Base-by-base conservation (phyloP, 2,797 vertebrate species). In the Hapalemur alaotrensis region DNA sequence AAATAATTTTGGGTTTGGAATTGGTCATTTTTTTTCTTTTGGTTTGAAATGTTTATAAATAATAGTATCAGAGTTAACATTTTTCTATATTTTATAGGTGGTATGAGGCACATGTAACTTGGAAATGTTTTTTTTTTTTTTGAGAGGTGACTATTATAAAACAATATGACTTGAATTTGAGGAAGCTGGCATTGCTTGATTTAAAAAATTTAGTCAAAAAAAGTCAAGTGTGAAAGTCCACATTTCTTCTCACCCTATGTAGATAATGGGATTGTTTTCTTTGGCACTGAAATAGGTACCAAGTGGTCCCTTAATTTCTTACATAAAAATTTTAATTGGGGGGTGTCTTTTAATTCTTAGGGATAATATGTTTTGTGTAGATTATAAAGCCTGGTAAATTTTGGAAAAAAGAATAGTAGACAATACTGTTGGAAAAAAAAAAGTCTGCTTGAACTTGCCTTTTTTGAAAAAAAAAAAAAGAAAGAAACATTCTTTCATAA, bases 381-480 rank as follows among this genome's bases (percentile, higher is more conserved):
- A 85, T 85, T 92, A 69, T 93, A 91, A 96, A 95, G 91, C 72
- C 75, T n/a, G 69, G 93, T 46, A 79, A 72, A 96, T 86, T 97
- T 95, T 87, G 91, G 91, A 96, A 95, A 96, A 93, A 79, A 96
- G 89, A 85, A 96, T 93, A 96, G 63, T 75, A 93, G 57, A 83
- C 95, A 89, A 65, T 80, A 41, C 57, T 89, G 73, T 75, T 93
- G 46, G 23, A 46, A 81, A 79, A 75, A 78, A 43, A 75, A 79
- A 86, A 67, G 46, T 96, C 97, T 97, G 95, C 4, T 38, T 11
- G 79, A 88, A 94, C 97, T 85, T 92, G 22, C 0, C 2, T 96
- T 69, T 92, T 8, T 92, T 94, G n/a, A n/a, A 63, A 15, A 83
- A 76, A 73, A 95, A 95, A 72, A 95, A 95, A 67, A 61, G 28